A percentile compares a stretch with the other conserved stretches of the same genome.
Evolutionary conservation across 2,888 invertebrate species (phyloP).

Genomic region (Sipha maydis): DNA sequence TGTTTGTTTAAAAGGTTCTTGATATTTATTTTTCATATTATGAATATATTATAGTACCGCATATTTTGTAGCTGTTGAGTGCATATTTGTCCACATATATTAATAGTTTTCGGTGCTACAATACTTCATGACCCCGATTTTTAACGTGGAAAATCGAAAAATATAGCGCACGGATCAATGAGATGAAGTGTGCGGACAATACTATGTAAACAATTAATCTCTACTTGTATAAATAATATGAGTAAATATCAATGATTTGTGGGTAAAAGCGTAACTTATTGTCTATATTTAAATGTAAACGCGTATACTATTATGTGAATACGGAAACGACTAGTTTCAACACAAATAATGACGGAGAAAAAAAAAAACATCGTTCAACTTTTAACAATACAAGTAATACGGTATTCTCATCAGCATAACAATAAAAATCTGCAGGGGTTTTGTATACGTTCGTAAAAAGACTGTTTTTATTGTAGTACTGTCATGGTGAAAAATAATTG

Average conservation of each 20-base stretch:
- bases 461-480: conserved; percentile 20
- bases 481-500: conserved; percentile 48
- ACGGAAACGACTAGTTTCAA: background rate
- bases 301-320: background rate
- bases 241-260: conserved; percentile 23
- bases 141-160: background rate
- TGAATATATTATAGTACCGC: no score
- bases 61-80: no score
- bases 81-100: no score
- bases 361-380: conserved; percentile 13
- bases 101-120: no score
- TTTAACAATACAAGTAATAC: conserved; percentile 32
- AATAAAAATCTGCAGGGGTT: background rate
- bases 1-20: no score
- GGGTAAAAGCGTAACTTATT: background rate
- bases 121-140: background rate
- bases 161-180: background rate
- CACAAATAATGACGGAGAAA: background rate
- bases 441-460: conserved; percentile 19
- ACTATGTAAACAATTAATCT: background rate
- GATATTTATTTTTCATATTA: no score
- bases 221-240: background rate
- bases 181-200: background rate
- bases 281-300: conserved; percentile 5
- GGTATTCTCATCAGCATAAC: conserved; percentile 36